Base-by-base conservation (phyloP, 2,113 vertebrate genomes). In the Podilymbus podiceps region DNA sequence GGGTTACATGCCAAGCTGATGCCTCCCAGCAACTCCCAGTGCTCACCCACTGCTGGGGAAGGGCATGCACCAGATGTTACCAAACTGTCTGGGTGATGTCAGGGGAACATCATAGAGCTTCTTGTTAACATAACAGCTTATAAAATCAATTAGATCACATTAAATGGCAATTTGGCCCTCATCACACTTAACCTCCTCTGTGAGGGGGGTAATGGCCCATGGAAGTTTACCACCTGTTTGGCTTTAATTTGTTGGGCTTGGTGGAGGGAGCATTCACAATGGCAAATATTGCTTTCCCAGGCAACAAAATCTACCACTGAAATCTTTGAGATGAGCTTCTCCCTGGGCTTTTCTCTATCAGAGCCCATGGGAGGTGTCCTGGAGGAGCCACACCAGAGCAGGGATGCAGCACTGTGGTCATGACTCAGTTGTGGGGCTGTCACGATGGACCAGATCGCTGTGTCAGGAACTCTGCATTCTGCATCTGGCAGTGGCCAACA, bases 401-500 rank as follows among this genome's bases (percentile, higher is more conserved):
- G 64, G 38, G 47, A 63, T 0, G 7, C 1, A 5, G 28, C 50
- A 21, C n/a, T 27, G n/a, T 33, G 12, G n/a, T 2, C 0, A 2
- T 35, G 35, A 69, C 33, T 16, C 33, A 4, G 23, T 17, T 0
- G 2, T 24, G 68, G 53, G 53, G 52, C 47, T 75, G 59, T 35
- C 58, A 25, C 0, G 0, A 55, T 0, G 2, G 74, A 40, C 6
- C 85, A 87, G 24, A 13, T 1, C 1, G 0, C 52, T 24, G 47
- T 5, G 89, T 0, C 73, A 59, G 76, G 28, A 87, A 64, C 64
- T 84, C 64, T 74, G 55, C 1, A 1, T 15, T 50, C 21, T 24
- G 30, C 20, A 3, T 8, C 15, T 40, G 42, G 52, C 84, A 78
- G 55, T 12, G 52, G 74, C 33, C 79, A 90, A 3, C 40, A n/a